These are phyloP conservation scores for Eretmochelys imbricata DNA, from an alignment of 2,113 vertebrate genomes.

Conservation along the genomic window DNA sequence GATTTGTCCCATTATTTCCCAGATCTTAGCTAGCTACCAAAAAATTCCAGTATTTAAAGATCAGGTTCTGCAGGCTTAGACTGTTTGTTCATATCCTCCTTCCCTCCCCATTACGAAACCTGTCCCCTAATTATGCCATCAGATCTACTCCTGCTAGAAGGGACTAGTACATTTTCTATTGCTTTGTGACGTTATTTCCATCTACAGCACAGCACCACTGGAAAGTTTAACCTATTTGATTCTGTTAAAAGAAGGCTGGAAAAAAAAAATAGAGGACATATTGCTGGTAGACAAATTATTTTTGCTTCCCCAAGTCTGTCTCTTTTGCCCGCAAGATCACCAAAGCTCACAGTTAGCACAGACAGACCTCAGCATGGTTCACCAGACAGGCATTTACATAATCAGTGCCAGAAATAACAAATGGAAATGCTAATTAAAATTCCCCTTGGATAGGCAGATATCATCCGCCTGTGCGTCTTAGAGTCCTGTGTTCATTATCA, in stretches of 20 bases:
- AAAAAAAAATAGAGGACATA: not conserved
- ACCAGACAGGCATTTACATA: not conserved
- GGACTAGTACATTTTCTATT: not conserved
- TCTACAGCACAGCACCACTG: fast-evolving
- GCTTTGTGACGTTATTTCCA: not conserved
- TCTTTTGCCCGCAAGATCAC: not conserved
- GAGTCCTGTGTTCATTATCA: not conserved
- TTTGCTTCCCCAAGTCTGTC: not conserved
- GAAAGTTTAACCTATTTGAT: not conserved
- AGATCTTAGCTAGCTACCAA: not conserved
- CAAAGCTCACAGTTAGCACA: not conserved
- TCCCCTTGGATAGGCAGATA: conserved; percentile 3
- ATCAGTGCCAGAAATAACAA: not conserved
- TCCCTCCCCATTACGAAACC: not conserved
- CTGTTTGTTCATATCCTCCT: not conserved
- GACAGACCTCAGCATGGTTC: not conserved
- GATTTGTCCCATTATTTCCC: not conserved
- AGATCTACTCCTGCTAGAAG: fast-evolving
- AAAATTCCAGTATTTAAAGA: too few species aligned
- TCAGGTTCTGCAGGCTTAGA: not conserved
- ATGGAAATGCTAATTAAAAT: conserved; percentile 5
- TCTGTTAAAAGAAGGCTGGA: not conserved
- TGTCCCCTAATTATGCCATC: not conserved
- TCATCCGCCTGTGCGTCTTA: not conserved
- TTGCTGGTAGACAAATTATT: not conserved